Percentiles rank a stretch among this genome's conserved stretches.
These are phyloP conservation scores for Dermatemys mawii DNA, from an alignment of 2,113 vertebrate genomes.

Conservation along the genomic window DNA sequence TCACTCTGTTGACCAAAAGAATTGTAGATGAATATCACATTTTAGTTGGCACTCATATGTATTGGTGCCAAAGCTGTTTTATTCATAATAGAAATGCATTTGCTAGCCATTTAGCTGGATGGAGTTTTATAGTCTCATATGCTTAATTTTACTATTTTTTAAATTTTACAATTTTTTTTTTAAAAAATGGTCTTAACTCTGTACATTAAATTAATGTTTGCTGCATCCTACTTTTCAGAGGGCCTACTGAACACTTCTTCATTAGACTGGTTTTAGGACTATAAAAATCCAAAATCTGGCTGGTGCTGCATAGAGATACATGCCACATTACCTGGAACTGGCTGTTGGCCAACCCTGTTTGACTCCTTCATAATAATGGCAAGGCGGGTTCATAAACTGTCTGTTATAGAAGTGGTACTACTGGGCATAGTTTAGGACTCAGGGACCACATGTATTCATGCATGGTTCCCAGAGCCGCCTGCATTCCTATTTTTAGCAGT, in stretches of 20 bases:
- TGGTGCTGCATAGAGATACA: not conserved
- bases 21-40: not conserved
- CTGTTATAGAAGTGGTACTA: accelerated
- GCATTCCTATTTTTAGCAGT: not conserved
- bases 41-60: conserved; percentile 9
- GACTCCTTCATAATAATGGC: accelerated
- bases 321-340: not conserved
- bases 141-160: conserved; percentile 36
- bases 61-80: conserved; percentile 43
- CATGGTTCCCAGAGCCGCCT: not conserved
- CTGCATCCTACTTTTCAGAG: not conserved
- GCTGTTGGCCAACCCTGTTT: not conserved
- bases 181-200: not conserved
- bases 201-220: not conserved
- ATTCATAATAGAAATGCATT: conserved; percentile 16
- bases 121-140: conserved; percentile 11
- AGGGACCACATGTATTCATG: not conserved
- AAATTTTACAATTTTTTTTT: not conserved
- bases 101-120: conserved; percentile 17
- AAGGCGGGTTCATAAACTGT: no score
- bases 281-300: not conserved
- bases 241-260: not conserved
- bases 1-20: conserved; percentile 27
- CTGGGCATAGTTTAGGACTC: not conserved
- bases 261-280: not conserved